Evolutionary conservation across 2,113 vertebrate genomes (phyloP).

Genomic region (Rhabdomys dilectus): DNA sequence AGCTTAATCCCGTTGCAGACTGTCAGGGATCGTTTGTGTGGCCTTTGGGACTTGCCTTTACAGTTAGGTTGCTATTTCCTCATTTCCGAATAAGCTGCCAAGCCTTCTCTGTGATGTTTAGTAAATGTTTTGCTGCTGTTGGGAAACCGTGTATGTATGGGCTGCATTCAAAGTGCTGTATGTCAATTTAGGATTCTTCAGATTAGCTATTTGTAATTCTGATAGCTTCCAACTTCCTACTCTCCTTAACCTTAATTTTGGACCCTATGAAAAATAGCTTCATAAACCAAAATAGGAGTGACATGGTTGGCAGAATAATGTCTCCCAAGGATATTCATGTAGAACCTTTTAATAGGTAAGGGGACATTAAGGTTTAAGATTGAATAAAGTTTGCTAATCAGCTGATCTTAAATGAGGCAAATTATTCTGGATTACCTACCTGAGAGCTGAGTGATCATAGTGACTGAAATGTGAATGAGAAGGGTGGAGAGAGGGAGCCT

Average conservation of each 20-base stretch:
- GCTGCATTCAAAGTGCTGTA: background rate
- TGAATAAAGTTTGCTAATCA: constrained; percentile 2
- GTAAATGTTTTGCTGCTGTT: background rate
- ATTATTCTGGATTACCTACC: background rate
- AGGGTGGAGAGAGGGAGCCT: background rate
- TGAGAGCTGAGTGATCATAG: background rate
- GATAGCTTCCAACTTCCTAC: background rate
- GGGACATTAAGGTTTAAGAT: background rate
- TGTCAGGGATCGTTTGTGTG: background rate
- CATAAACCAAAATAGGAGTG: background rate
- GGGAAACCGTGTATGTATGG: background rate
- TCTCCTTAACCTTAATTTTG: background rate
- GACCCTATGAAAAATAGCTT: background rate
- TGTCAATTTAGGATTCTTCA: background rate
- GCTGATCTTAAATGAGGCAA: background rate
- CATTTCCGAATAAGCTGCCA: background rate
- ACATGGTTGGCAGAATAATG: background rate
- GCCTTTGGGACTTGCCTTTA: background rate
- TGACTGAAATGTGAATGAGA: background rate
- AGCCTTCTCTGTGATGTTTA: background rate
- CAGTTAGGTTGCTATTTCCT: background rate
- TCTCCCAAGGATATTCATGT: background rate
- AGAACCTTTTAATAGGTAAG: background rate
- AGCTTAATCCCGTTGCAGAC: background rate
- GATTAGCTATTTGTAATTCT: background rate